Percentiles rank a stretch among this genome's conserved stretches.
phyloP scores from a whole-genome alignment of 2,888 invertebrate species.

The Drosophila anceps region DNA sequence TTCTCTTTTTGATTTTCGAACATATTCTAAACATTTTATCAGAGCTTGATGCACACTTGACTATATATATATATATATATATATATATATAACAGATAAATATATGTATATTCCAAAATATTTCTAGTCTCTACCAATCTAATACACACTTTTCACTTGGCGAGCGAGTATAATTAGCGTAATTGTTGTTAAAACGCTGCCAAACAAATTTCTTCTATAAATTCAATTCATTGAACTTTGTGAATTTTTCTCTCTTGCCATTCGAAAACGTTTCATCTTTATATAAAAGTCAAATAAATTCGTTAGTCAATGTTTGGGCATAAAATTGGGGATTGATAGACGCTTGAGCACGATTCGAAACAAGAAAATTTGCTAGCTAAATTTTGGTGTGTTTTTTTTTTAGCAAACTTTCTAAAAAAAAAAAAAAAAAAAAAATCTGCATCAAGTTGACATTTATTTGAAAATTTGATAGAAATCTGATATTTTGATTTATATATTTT shows the following conservation, averaged over 20 bases:
- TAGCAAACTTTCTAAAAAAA: slow-evolving; percentile 1
- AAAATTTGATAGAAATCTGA: background rate
- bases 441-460: background rate
- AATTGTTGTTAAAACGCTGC: background rate
- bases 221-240: slow-evolving; percentile 5
- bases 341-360: background rate
- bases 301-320: slow-evolving; percentile 3
- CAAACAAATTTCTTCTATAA: background rate
- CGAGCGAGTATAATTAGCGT: background rate
- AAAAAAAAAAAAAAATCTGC: background rate
- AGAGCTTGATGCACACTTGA: no score
- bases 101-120: no score
- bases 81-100: no score
- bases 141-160: background rate
- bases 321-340: slow-evolving; percentile 8
- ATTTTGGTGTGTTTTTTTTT: background rate
- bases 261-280: slow-evolving; percentile 5
- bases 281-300: slow-evolving; percentile 10
- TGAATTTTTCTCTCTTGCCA: background rate
- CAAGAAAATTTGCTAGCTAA: slow-evolving; percentile 1
- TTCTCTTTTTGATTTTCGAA: no score
- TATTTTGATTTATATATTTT: no score
- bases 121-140: no score
- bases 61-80: no score
- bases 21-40: no score